These are phyloP conservation scores for Danaus melanippus DNA, from an alignment of 1,140 invertebrate species.

Conservation along the genomic window DNA sequence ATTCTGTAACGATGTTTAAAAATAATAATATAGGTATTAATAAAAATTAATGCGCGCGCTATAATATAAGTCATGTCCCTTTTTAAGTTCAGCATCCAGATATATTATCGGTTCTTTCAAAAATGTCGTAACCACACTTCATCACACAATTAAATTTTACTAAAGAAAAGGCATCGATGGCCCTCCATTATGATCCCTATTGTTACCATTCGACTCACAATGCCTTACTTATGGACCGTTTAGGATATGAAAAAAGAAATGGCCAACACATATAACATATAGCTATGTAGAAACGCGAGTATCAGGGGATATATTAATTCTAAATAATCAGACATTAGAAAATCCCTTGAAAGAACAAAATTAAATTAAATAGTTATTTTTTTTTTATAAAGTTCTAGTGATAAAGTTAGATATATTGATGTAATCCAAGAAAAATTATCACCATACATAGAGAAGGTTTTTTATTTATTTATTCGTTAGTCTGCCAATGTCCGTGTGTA, in stretches of 20 bases:
- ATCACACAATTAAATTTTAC: conserved; percentile 66
- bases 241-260: conserved; percentile 66
- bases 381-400: no score
- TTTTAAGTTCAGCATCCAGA: conserved; percentile 12
- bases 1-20: no score
- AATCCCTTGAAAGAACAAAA: no score
- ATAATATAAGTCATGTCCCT: conserved; percentile 4
- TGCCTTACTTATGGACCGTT: conserved; percentile 61
- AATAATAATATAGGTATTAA: no score
- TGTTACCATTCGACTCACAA: conserved; percentile 64
- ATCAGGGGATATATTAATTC: not conserved
- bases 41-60: no score
- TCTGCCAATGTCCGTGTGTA: conserved; percentile 29
- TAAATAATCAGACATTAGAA: no score
- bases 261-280: conserved; percentile 41
- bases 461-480: no score
- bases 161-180: conserved; percentile 67
- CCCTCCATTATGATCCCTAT: conserved; percentile 61
- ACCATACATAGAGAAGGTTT: no score
- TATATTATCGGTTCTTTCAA: conserved; percentile 37
- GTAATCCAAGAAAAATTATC: no score
- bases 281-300: conserved; percentile 1
- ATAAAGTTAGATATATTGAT: no score
- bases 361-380: no score
- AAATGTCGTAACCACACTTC: conserved; percentile 65